phyloP scores from a whole-genome alignment of 2,113 vertebrate genomes.

The Ageneiosus marmoratus region DNA sequence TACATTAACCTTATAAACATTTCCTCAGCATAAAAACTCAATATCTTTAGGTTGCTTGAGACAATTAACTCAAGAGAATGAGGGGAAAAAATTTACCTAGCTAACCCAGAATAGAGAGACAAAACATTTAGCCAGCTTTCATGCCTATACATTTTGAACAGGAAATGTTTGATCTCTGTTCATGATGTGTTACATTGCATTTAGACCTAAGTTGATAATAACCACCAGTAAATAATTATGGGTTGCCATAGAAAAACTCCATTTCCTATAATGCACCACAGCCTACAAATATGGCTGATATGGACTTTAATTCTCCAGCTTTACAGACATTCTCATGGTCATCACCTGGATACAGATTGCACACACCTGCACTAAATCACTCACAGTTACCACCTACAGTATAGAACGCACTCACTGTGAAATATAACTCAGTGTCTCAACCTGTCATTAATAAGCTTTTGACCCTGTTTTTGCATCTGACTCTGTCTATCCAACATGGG shows the following conservation, averaged over 20 bases:
- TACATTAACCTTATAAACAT: neutral
- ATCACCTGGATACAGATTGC: too few species aligned
- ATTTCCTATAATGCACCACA: too few species aligned
- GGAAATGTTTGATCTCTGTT: neutral
- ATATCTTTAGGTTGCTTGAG: neutral
- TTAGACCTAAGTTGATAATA: neutral
- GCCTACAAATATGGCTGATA: too few species aligned
- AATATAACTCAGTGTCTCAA: too few species aligned
- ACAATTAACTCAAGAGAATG: neutral
- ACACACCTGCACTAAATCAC: too few species aligned
- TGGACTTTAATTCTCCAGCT: too few species aligned
- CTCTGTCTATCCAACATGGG: too few species aligned
- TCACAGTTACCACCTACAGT: too few species aligned
- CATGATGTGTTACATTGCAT: neutral
- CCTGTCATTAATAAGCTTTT: too few species aligned
- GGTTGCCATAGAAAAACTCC: neutral
- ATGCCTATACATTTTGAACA: neutral
- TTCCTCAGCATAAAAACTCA: neutral
- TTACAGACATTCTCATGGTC: too few species aligned
- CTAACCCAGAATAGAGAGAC: neutral
- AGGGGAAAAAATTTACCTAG: neutral
- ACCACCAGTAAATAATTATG: neutral
- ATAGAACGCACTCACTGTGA: too few species aligned
- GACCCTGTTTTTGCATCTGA: too few species aligned
- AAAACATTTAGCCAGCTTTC: neutral